Evolutionary conservation across 2,888 invertebrate species (phyloP).

Genomic region (Lacanobia oleracea): DNA sequence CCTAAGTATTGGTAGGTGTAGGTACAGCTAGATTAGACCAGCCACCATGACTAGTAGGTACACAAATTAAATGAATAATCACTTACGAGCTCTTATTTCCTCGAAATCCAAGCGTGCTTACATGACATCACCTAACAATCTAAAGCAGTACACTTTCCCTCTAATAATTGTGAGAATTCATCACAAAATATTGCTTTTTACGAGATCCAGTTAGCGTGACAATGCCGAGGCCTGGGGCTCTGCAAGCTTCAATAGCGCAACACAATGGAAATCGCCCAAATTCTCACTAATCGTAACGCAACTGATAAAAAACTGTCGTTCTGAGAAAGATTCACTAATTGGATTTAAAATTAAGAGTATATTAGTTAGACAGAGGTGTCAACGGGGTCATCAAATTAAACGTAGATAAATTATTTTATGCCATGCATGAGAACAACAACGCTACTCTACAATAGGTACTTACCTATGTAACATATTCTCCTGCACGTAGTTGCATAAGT

Average conservation of each 20-base stretch:
- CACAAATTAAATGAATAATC: background rate
- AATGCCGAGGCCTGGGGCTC: slow-evolving; percentile 11
- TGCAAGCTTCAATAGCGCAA: slow-evolving; percentile 16
- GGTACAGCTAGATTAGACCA: background rate
- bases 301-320: slow-evolving; percentile 30
- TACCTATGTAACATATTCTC: too few relatives aligned
- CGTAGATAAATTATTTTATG: background rate
- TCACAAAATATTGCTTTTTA: slow-evolving; percentile 45
- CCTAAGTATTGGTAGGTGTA: too few relatives aligned
- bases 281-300: slow-evolving; percentile 44
- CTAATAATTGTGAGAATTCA: slow-evolving; percentile 49
- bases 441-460: background rate
- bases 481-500: too few relatives aligned
- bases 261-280: slow-evolving; percentile 46
- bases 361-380: background rate
- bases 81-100: slow-evolving; percentile 23
- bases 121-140: slow-evolving; percentile 29
- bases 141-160: slow-evolving; percentile 50
- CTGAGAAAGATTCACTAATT: slow-evolving; percentile 36
- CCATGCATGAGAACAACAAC: background rate
- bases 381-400: slow-evolving; percentile 3
- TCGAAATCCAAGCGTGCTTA: slow-evolving; percentile 23
- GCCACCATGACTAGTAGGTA: background rate
- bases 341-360: slow-evolving; percentile 8
- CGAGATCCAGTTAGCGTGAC: slow-evolving; percentile 41